Base-by-base conservation (phyloP, 2,888 invertebrate genomes). In the Amaurobius ferox region DNA sequence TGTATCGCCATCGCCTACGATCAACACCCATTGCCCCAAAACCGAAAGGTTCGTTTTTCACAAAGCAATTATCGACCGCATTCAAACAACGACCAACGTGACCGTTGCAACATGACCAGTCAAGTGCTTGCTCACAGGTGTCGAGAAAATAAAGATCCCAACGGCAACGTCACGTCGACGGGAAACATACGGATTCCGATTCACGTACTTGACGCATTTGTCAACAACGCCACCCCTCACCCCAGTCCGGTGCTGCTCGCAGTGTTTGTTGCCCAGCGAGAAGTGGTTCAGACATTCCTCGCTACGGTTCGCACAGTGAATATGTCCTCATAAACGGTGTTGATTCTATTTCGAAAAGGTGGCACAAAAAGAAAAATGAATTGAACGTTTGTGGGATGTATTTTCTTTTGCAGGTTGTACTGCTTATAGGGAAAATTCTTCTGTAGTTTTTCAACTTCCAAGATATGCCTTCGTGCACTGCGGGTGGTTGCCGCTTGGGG, bases 1-100 rank as follows among this genome's bases (percentile, higher is more conserved):
- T 81, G 13, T 48, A 66, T 72, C 80, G 80, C 80, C 80, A 81
- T 73, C 55, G 48, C 80, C 80, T 61, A 55, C 5, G 5, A 6
- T 55, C 7, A 55, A 55, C 23, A 55, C 55, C n/a, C 44, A 44
- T 16, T 16, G 44, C 6, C 39, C 35, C 64, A 35, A 55, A 39
- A 66, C 19, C 40, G 39, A 76, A n/a, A n/a, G 73, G 55, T 81
- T 71, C 67, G 26, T 67, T 16, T 55, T 74, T 67, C 71, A 62
- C 71, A 79, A 79, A 79, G 71, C 72, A 79, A 64, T 78, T 23
- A 55, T 23, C 16, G 23, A 55, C 3, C 5, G 55, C 6, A 55
- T 55, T 23, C 5, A 55, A 55, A 55, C 55, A 55, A 55, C 55
- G 55, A 55, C 23, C 23, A 55, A 55, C 5, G 55, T 55, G 55